Evolutionary conservation across 2,888 invertebrate species (phyloP).

Genomic region (Protophormia terraenovae): DNA sequence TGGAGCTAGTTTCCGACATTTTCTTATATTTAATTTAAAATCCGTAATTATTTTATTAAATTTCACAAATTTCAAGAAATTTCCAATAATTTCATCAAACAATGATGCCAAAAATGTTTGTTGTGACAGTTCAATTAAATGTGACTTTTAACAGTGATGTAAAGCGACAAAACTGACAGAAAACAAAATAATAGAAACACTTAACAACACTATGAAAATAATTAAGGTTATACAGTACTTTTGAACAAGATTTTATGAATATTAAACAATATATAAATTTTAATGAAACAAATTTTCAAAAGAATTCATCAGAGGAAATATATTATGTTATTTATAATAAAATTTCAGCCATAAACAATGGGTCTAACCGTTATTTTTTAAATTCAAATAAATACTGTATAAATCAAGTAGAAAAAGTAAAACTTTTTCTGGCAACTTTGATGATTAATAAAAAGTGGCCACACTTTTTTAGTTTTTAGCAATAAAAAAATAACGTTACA

Average conservation of each 20-base stretch:
- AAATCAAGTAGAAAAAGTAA: no score
- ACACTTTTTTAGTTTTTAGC: no score
- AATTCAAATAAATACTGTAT: no score
- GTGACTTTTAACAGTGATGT: not conserved
- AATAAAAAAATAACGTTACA: no score
- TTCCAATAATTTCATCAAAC: not conserved
- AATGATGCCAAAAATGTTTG: not conserved
- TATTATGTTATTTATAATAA: no score
- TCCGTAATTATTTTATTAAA: not conserved
- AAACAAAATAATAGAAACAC: not conserved
- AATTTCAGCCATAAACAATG: no score
- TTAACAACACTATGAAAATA: not conserved
- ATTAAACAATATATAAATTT: not conserved
- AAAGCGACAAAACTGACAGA: not conserved
- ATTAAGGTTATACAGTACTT: not conserved
- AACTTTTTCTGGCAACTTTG: no score
- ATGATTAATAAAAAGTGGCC: no score
- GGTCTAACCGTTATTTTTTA: no score
- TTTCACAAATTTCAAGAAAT: not conserved
- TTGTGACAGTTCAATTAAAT: not conserved
- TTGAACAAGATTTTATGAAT: no score
- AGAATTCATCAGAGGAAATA: no score
- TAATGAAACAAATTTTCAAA: no score
- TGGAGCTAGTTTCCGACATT: constrained; percentile 87
- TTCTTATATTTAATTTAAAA: constrained; percentile 47